Evolutionary conservation across 2,113 vertebrate species (phyloP).

Genomic region (Desmodus rotundus): DNA sequence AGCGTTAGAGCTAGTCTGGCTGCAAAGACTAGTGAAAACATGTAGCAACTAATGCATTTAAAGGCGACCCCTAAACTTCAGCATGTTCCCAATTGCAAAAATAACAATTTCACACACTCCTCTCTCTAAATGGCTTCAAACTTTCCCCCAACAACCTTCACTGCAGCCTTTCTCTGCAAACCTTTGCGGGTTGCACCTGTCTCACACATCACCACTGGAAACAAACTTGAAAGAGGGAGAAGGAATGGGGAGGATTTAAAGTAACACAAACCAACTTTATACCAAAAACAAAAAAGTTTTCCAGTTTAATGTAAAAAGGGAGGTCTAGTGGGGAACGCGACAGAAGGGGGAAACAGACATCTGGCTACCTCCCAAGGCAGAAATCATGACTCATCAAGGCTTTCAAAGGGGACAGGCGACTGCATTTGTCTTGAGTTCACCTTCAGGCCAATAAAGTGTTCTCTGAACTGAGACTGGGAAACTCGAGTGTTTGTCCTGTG

Average conservation of each 20-base stretch:
- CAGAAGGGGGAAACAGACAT: not conserved
- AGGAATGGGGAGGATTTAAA: not conserved
- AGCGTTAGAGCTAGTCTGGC: not conserved
- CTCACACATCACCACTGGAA: not conserved
- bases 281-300: not conserved
- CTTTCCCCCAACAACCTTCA: not conserved
- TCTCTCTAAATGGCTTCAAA: not conserved
- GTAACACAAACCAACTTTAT: not conserved
- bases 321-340: not conserved
- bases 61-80: not conserved
- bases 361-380: conserved; percentile 28
- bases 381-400: conserved; percentile 63
- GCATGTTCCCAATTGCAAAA: not conserved
- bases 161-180: not conserved
- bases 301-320: not conserved
- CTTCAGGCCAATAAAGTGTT: conserved; percentile 36
- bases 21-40: not conserved
- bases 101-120: not conserved
- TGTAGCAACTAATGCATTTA: not conserved
- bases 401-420: conserved; percentile 7
- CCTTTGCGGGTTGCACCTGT: not conserved
- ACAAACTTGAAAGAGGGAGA: not conserved
- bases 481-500: not conserved
- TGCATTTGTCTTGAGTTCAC: conserved; percentile 37
- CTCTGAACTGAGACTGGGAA: not conserved